phyloP scores from a whole-genome alignment of 92 coral and sea anemone genomes.

The Bergia puertoricense region DNA sequence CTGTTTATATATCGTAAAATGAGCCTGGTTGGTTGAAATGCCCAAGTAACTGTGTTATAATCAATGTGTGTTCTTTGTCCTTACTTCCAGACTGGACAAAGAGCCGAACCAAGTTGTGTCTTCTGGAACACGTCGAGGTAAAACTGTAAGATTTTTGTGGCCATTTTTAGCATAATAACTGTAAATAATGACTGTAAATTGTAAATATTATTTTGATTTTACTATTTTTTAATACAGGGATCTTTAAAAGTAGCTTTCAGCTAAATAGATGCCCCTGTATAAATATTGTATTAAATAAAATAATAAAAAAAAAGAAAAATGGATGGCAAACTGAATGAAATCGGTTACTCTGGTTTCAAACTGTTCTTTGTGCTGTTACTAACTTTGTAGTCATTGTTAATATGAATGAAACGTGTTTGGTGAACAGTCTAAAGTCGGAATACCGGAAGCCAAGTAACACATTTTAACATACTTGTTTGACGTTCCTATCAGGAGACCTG shows the following conservation, averaged over 20 bases:
- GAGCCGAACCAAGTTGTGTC: conserved; percentile 13
- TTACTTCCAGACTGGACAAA: background rate
- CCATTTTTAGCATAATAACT: no score
- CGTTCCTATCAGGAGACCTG: conserved; percentile 36
- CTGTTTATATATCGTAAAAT: no score
- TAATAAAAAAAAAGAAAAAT: no score
- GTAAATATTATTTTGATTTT: background rate
- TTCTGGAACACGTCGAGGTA: conserved; percentile 40
- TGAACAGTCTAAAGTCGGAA: no score
- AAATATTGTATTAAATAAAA: no score
- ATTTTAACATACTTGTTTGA: no score
- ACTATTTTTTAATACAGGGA: background rate
- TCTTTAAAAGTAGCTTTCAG: no score
- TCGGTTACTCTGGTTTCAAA: background rate
- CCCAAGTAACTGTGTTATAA: background rate
- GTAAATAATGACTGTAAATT: no score
- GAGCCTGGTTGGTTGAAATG: no score
- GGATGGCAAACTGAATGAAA: background rate
- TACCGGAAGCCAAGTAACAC: background rate
- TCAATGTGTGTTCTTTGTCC: background rate
- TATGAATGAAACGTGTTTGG: no score
- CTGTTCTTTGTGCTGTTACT: background rate
- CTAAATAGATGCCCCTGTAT: no score
- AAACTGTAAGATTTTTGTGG: background rate
- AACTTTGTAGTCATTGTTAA: no score